Conservation (phyloP, 2,113 vertebrate genomes). For the Leiothrix lutea region DNA sequence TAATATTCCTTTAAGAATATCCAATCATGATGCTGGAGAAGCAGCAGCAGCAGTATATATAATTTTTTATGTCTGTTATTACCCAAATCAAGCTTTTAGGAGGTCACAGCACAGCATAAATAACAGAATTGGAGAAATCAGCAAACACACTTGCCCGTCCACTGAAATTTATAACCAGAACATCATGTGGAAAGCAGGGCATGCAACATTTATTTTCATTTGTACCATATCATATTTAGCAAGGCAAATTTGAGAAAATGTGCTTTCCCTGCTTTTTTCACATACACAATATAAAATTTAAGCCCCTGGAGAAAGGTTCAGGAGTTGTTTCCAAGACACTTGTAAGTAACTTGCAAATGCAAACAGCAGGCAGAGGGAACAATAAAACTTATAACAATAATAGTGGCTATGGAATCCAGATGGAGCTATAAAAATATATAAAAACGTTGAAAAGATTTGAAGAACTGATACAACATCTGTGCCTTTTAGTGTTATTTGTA, state of each 20-base stretch:
- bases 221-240: not conserved
- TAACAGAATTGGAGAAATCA: not conserved
- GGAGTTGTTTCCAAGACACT: not conserved
- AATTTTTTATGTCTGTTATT: not conserved
- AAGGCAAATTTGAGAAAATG: slow-evolving; percentile 17
- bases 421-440: not conserved
- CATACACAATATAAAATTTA: not conserved
- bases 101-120: not conserved
- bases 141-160: not conserved
- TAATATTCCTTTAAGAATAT: not conserved
- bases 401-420: slow-evolving; percentile 8
- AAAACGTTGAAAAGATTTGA: not conserved
- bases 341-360: not conserved
- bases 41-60: not conserved
- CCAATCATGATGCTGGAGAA: not conserved
- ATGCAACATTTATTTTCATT: slow-evolving; percentile 15
- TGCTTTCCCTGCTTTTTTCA: slow-evolving; percentile 18
- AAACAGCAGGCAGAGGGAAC: slow-evolving; percentile 22
- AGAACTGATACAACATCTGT: not conserved
- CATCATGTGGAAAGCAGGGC: not conserved
- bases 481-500: not conserved
- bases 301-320: slow-evolving; percentile 2
- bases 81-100: not conserved
- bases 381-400: not conserved
- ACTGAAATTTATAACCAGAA: slow-evolving; percentile 6